Evolutionary conservation across 2,888 invertebrate species (phyloP), one percentile per base, ranked within the genome.

Genomic region (Folsomia manolachei): DNA sequence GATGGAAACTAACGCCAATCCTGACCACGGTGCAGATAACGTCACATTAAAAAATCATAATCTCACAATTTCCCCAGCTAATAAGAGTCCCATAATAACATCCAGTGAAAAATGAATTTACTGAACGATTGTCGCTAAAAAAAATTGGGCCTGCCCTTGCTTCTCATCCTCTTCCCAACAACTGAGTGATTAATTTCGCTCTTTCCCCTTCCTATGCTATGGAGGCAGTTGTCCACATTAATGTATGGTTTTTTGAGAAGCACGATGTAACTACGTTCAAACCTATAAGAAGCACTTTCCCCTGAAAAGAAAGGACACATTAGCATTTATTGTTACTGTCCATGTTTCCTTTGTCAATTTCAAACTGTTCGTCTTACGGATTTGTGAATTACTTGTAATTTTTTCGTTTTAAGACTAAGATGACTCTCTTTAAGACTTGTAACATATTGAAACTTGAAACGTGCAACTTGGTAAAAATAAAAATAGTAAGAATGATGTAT

Each of bases 81-180:
- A 27, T 19, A 64, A 64, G n/a, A 64, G 27, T 19, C 64, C 64
- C 26, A 64, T 64, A 11, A 64, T 64, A 11, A 27, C 26, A 26
- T 27, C 64, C 27, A 64, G 64, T 64, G 39, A 64, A 26, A 64
- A 64, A 27, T 64, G 39, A 64, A 64, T 27, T 25, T 19, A 63
- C 63, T 60, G 60, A 60, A 60, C 24, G 39, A 39, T 39, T 9
- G 39, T 39, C 14, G 39, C 39, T 39, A 39, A 14, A n/a, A n/a
- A n/a, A n/a, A n/a, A n/a, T n/a, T n/a, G n/a, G n/a, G n/a, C n/a
- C n/a, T n/a, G n/a, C n/a, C n/a, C n/a, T n/a, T n/a, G n/a, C n/a
- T n/a, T n/a, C n/a, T n/a, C n/a, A n/a, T n/a, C n/a, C n/a, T n/a
- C n/a, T n/a, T n/a, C n/a, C n/a, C n/a, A n/a, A n/a, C n/a, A n/a